Percentiles rank a stretch among this genome's conserved stretches.
Conservation (phyloP, 2,113 vertebrate genomes). For the Ivindomyrus marchei region DNA sequence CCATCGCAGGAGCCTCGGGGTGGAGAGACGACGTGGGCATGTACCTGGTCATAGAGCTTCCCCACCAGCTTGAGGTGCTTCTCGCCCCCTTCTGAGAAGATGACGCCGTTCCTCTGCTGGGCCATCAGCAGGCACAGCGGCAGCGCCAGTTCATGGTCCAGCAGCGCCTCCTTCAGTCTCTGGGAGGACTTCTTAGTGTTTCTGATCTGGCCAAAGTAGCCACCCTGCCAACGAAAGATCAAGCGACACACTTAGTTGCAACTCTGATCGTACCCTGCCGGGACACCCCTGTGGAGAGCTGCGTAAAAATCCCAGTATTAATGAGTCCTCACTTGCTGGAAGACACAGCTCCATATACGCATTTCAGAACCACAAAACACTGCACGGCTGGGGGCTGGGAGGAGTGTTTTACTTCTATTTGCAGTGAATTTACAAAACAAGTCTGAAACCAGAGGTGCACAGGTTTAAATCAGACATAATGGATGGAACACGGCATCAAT, state of each 20-base stretch:
- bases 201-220: constrained; percentile 96
- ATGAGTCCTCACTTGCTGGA: not conserved
- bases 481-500: not conserved
- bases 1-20: not conserved
- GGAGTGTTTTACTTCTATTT: not conserved
- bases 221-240: constrained; percentile 64
- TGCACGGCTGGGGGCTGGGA: not conserved
- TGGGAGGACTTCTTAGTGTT: constrained; percentile 99
- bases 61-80: constrained; percentile 97
- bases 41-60: constrained; percentile 95
- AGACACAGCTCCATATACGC: not conserved
- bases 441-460: not conserved
- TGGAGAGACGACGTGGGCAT: not conserved
- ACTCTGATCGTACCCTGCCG: not conserved
- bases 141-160: constrained; percentile 90
- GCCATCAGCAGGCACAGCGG: constrained; percentile 95
- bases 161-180: constrained; percentile 84
- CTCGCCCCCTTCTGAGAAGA: constrained; percentile 96
- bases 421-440: not conserved
- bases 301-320: not conserved
- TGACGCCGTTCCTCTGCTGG: constrained; percentile 86
- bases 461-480: not conserved
- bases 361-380: not conserved
- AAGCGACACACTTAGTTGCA: too few species aligned
- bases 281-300: not conserved